phyloP scores from a whole-genome alignment of 2,888 invertebrate species.

The Nomada ruficornis region DNA sequence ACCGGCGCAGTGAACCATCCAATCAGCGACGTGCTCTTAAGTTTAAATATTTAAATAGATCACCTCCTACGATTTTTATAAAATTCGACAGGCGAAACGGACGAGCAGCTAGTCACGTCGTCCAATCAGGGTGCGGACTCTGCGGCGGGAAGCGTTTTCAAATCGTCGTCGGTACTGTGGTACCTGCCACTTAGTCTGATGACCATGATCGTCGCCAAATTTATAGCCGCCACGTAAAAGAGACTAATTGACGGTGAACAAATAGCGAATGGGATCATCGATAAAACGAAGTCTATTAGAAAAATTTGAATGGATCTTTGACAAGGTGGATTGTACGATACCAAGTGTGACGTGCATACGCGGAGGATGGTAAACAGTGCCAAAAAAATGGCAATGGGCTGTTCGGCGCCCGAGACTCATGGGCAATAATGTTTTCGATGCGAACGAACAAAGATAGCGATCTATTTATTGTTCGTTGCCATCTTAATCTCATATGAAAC shows the following conservation, averaged over 20 bases:
- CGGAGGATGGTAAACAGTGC: slow-evolving; percentile 44
- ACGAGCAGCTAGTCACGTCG: slow-evolving; percentile 78
- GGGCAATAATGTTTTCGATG: background rate
- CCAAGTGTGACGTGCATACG: slow-evolving; percentile 24
- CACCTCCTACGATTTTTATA: slow-evolving; percentile 57
- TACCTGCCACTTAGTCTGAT: slow-evolving; percentile 60
- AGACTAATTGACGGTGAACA: slow-evolving; percentile 7
- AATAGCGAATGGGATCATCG: slow-evolving; percentile 33
- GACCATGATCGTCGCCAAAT: slow-evolving; percentile 70
- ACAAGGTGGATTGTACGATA: slow-evolving; percentile 25
- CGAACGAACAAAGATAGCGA: slow-evolving; percentile 8
- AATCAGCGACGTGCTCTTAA: slow-evolving; percentile 34
- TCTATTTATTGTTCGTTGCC: slow-evolving; percentile 12
- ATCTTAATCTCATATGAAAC: slow-evolving; percentile 35
- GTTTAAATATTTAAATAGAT: background rate
- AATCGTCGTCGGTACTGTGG: slow-evolving; percentile 43
- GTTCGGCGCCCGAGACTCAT: slow-evolving; percentile 15
- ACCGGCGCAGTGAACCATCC: slow-evolving; percentile 52
- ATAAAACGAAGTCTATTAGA: slow-evolving; percentile 10
- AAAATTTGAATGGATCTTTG: slow-evolving; percentile 30
- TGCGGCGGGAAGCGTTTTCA: slow-evolving; percentile 44
- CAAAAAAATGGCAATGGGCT: slow-evolving; percentile 53
- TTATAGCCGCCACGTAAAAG: slow-evolving; percentile 68
- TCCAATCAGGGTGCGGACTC: slow-evolving; percentile 70
- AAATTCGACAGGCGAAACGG: slow-evolving; percentile 76